A percentile compares a stretch with the other conserved stretches of the same genome.
Evolutionary conservation across 1,140 invertebrate species (phyloP).

Genomic region (Drosophila cardini): DNA sequence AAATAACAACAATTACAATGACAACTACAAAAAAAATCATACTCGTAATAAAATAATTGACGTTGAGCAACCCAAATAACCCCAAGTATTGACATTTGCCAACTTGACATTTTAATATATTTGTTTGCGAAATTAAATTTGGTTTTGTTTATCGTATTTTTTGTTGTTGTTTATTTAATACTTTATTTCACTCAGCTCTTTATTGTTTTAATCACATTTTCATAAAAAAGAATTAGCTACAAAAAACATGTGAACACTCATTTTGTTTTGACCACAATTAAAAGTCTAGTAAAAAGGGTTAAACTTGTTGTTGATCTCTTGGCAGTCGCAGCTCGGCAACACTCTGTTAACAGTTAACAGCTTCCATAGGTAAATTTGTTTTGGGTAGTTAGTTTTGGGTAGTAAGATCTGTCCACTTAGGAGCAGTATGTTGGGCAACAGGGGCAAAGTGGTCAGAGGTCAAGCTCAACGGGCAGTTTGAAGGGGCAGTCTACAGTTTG

Average conservation of each 20-base stretch:
- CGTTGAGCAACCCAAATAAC: slow-evolving; percentile 37
- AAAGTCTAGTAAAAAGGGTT: slow-evolving; percentile 48
- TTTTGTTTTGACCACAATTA: slow-evolving; percentile 40
- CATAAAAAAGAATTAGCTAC: slow-evolving; percentile 25
- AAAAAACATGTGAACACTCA: slow-evolving; percentile 11
- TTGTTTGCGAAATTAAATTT: slow-evolving; percentile 60
- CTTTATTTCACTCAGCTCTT: slow-evolving; percentile 8
- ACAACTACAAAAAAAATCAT: slow-evolving; percentile 54
- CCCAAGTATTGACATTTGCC: slow-evolving; percentile 72
- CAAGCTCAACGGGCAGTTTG: background rate
- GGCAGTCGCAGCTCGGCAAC: background rate
- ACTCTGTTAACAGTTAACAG: background rate
- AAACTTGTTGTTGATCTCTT: slow-evolving; percentile 55
- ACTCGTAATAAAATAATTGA: slow-evolving; percentile 68
- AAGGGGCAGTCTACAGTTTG: background rate
- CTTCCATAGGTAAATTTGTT: background rate
- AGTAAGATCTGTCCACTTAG: background rate
- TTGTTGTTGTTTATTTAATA: too few relatives aligned
- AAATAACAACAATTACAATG: slow-evolving; percentile 18
- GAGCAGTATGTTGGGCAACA: background rate
- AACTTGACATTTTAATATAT: slow-evolving; percentile 73
- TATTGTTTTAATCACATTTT: slow-evolving; percentile 42
- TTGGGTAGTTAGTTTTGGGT: background rate
- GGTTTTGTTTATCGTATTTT: slow-evolving; percentile 14
- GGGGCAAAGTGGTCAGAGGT: background rate